Evolutionary conservation across 2,888 invertebrate genomes (phyloP).

Genomic region (Lottia scabra): DNA sequence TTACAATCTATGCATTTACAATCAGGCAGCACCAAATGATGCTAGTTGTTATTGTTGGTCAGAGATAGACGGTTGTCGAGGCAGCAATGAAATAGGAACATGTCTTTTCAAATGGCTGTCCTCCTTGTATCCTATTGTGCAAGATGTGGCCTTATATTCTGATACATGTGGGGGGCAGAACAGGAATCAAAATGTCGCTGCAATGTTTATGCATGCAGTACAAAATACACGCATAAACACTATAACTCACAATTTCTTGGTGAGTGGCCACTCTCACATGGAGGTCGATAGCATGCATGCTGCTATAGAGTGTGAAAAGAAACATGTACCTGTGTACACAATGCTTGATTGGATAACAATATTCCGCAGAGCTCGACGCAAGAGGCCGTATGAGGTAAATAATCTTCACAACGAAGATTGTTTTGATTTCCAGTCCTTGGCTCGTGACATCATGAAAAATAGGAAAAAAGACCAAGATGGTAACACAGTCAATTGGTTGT

Average conservation of each 20-base stretch:
- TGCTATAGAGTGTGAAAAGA: conserved; percentile 5
- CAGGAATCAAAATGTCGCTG: conserved; percentile 10
- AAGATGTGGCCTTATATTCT: neutral
- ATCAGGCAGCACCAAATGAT: neutral
- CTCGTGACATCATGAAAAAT: conserved; percentile 3
- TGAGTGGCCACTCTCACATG: neutral
- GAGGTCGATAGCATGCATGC: conserved; percentile 9
- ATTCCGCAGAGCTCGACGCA: neutral
- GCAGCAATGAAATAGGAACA: neutral
- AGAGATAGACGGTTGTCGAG: conserved; percentile 6
- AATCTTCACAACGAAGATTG: conserved; percentile 6
- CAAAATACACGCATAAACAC: neutral
- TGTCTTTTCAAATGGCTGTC: neutral
- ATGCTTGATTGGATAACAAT: conserved; percentile 9
- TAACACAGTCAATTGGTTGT: conserved; percentile 6
- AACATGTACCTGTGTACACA: neutral
- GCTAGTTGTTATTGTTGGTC: conserved; percentile 1
- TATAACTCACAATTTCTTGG: conserved; percentile 7
- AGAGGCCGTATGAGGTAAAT: conserved; percentile 3
- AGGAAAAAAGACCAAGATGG: neutral
- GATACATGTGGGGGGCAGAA: conserved; percentile 6
- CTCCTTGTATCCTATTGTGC: neutral
- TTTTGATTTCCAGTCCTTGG: conserved; percentile 5
- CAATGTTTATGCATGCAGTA: conserved; percentile 1
- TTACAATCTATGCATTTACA: conserved; percentile 8